Conservation (phyloP, 2,888 invertebrate species). For the Spodoptera exigua region DNA sequence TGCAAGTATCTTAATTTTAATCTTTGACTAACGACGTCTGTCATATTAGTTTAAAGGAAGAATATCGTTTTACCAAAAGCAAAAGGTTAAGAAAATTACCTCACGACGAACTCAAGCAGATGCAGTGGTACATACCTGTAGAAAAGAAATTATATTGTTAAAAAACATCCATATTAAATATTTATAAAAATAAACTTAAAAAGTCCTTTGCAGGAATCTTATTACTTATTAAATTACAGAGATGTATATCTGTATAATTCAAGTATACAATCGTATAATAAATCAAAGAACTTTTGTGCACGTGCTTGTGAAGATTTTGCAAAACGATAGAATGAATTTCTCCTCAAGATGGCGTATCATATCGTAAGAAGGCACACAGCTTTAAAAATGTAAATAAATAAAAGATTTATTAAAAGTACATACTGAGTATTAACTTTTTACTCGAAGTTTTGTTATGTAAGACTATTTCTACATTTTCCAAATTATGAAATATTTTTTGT, state of each 20-base stretch:
- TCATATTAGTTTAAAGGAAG: no score
- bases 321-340: conserved; percentile 39
- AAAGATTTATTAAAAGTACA: no score
- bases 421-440: no score
- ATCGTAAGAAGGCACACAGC: no score
- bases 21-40: no score
- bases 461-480: no score
- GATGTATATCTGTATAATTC: conserved; percentile 33
- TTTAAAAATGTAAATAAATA: conserved; percentile 20
- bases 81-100: conserved; percentile 6
- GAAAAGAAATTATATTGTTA: conserved; percentile 20
- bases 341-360: conserved; percentile 29
- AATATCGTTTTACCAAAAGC: no score
- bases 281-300: conserved; percentile 26
- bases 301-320: conserved; percentile 41
- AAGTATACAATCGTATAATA: conserved; percentile 23
- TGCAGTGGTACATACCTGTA: conserved; percentile 33
- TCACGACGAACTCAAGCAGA: not conserved
- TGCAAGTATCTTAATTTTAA: no score
- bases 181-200: not conserved
- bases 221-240: conserved; percentile 31
- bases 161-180: conserved; percentile 8
- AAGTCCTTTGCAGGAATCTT: conserved; percentile 5
- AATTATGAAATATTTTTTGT: no score
- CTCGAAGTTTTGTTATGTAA: no score